Percentiles rank a stretch among this genome's conserved stretches.
phyloP scores from a whole-genome alignment of 1,140 invertebrate genomes.

The Panulirus ornatus region DNA sequence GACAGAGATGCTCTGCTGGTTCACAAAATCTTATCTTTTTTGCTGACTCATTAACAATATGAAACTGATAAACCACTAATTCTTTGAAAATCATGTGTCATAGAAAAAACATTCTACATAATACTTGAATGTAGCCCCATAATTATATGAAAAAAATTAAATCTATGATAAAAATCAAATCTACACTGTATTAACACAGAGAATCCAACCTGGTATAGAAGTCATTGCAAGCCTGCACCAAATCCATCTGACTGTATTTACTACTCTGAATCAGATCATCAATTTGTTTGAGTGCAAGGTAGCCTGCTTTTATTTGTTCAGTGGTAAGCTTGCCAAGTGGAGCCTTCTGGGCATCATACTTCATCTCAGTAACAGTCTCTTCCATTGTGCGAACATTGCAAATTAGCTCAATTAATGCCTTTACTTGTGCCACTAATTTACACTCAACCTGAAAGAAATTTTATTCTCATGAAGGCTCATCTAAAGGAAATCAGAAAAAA shows the following conservation, averaged over 20 bases:
- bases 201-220: conserved; percentile 80
- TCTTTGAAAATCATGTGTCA: too few relatives aligned
- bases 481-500: background rate
- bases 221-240: conserved; percentile 79
- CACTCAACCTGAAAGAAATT: conserved; percentile 31
- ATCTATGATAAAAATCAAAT: too few relatives aligned
- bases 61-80: too few relatives aligned
- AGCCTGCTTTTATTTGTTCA: conserved; percentile 81
- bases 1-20: too few relatives aligned
- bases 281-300: conserved; percentile 80
- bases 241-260: conserved; percentile 61
- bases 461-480: background rate
- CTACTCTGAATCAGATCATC: conserved; percentile 77
- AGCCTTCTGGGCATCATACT: conserved; percentile 77
- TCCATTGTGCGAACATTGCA: conserved; percentile 82
- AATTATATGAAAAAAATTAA: too few relatives aligned
- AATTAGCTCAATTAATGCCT: conserved; percentile 81
- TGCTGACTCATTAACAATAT: too few relatives aligned
- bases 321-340: conserved; percentile 81
- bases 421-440: conserved; percentile 78
- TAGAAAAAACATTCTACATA: too few relatives aligned
- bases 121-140: too few relatives aligned
- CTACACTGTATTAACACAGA: background rate
- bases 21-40: too few relatives aligned
- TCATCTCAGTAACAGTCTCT: conserved; percentile 80